These are phyloP conservation scores for Brachyptera risi DNA, from an alignment of 2,888 invertebrate species.

Conservation along the genomic window DNA sequence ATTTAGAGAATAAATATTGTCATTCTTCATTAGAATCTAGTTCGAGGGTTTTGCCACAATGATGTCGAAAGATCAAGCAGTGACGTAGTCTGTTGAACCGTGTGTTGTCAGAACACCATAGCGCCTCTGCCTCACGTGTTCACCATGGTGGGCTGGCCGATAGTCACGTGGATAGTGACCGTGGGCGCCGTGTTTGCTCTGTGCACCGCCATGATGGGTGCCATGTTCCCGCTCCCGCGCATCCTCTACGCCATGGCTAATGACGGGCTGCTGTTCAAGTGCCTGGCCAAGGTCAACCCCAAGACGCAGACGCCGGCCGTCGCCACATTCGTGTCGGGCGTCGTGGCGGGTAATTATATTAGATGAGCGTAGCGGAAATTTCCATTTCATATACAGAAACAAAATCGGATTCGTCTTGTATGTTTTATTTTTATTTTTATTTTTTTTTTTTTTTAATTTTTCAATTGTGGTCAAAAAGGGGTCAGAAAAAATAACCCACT, in stretches of 20 bases:
- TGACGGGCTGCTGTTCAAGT: constrained; percentile 79
- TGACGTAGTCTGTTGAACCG: background rate
- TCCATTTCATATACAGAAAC: too few species aligned
- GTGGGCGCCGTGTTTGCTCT: constrained; percentile 89
- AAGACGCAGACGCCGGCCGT: constrained; percentile 74
- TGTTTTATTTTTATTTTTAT: too few species aligned
- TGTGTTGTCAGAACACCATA: constrained; percentile 70
- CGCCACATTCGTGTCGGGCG: constrained; percentile 71
- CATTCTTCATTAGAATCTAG: too few species aligned
- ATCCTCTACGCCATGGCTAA: constrained; percentile 87
- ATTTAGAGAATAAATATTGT: too few species aligned
- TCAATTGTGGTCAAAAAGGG: too few species aligned
- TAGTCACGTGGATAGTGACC: constrained; percentile 85
- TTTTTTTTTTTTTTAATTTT: too few species aligned
- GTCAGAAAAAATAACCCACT: too few species aligned
- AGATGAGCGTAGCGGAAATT: too few species aligned
- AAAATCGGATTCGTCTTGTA: too few species aligned
- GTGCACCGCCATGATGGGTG: constrained; percentile 63
- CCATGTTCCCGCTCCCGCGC: constrained; percentile 86
- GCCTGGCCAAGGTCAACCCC: constrained; percentile 62
- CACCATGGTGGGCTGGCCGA: constrained; percentile 66
- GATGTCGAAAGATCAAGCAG: background rate
- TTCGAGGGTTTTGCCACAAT: too few species aligned
- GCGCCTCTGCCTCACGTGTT: constrained; percentile 89
- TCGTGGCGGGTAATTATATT: constrained; percentile 72